These are phyloP conservation scores for Sylvietta virens DNA, from an alignment of 2,113 vertebrate genomes.

Conservation along the genomic window DNA sequence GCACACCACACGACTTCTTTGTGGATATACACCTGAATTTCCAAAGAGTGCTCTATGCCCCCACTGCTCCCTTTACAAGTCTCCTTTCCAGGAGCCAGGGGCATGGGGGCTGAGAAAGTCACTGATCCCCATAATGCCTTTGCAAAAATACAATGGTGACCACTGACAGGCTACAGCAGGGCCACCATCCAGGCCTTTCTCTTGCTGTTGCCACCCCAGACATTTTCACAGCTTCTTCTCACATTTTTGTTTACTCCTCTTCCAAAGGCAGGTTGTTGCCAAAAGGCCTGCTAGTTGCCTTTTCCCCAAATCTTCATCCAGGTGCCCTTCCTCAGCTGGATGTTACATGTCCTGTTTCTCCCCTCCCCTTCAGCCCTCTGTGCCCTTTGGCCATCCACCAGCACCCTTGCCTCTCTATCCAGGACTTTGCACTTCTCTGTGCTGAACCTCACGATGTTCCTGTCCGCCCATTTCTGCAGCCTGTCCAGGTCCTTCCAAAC, in stretches of 20 bases:
- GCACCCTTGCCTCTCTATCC: neutral
- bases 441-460: neutral
- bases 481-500: neutral
- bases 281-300: neutral
- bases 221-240: neutral
- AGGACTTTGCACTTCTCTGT: neutral
- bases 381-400: neutral
- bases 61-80: neutral
- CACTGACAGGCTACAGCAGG: neutral
- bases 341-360: neutral
- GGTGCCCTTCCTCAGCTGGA: neutral
- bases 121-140: rapidly evolving
- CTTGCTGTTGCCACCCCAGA: neutral
- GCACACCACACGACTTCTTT: neutral
- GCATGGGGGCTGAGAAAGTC: neutral
- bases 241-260: neutral
- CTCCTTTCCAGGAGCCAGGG: neutral
- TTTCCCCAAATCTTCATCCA: neutral
- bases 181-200: neutral
- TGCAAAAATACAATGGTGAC: neutral
- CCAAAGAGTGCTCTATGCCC: neutral
- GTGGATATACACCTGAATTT: neutral
- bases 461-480: neutral
- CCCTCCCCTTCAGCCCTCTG: neutral
- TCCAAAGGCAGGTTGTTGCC: neutral